A percentile compares a stretch with the other conserved stretches of the same genome.
Evolutionary conservation across 2,888 invertebrate genomes (phyloP).

Genomic region (Nomada lathburiana): DNA sequence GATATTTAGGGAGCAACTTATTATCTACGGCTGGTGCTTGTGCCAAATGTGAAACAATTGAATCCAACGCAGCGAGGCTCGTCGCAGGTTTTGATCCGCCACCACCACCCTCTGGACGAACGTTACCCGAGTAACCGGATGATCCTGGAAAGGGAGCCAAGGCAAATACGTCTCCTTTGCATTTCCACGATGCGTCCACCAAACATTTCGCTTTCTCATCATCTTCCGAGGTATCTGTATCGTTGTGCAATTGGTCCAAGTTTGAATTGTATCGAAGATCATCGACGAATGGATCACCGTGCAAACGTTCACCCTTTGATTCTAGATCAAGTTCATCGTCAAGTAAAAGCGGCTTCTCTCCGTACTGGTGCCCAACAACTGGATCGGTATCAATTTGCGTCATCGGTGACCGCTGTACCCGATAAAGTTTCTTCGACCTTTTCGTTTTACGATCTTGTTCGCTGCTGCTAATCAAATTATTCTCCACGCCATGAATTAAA

Average conservation of each 20-base stretch:
- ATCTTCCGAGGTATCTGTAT: slow-evolving; percentile 84
- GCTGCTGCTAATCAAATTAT: slow-evolving; percentile 89
- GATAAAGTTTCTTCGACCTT: slow-evolving; percentile 82
- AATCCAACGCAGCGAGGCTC: slow-evolving; percentile 63
- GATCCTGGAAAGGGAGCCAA: slow-evolving; percentile 88
- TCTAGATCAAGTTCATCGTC: slow-evolving; percentile 92
- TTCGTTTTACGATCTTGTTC: slow-evolving; percentile 86
- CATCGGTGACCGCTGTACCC: slow-evolving; percentile 79
- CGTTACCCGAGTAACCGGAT: slow-evolving; percentile 64
- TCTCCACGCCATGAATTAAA: slow-evolving; percentile 90
- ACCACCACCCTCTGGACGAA: too few species aligned
- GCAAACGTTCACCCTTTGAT: slow-evolving; percentile 81
- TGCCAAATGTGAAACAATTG: not conserved
- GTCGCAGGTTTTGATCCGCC: slow-evolving; percentile 43
- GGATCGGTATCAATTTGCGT: slow-evolving; percentile 78
- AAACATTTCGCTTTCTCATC: slow-evolving; percentile 45
- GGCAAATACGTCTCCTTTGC: slow-evolving; percentile 88
- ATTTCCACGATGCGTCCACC: slow-evolving; percentile 73
- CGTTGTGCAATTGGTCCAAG: slow-evolving; percentile 88
- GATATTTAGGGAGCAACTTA: not conserved
- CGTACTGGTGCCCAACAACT: slow-evolving; percentile 91
- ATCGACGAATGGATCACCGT: slow-evolving; percentile 87
- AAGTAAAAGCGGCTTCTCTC: slow-evolving; percentile 90
- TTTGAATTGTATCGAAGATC: slow-evolving; percentile 90
- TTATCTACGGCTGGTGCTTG: not conserved